Evolutionary conservation across 2,888 invertebrate species (phyloP), one percentile per base, ranked within the genome.

Genomic region (Elmis aenea): DNA sequence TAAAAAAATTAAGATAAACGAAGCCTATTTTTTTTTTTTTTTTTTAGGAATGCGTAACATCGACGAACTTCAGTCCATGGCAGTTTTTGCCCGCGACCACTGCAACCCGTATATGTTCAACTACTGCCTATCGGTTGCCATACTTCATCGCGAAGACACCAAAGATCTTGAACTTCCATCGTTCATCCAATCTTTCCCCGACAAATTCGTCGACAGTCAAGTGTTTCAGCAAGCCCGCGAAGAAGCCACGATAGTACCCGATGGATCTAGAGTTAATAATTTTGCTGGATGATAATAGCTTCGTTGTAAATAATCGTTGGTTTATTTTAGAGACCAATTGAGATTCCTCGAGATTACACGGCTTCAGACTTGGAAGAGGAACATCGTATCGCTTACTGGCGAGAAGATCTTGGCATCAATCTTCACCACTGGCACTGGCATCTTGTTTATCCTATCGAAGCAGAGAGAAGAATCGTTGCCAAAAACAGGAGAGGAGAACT

Each of bases 361-460:
- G 89, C 87, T 0, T 77, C 81, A 0, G 76, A 80, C 45, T 55
- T 72, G 2, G 87, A 90, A 54, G 79, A 79, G 1, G 90, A 91
- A 55, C 88, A 90, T 62, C 76, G 83, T 3, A 64, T 87, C 41
- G 83, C 86, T 15, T 91, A 90, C 67, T 90, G 85, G 75, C 77
- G 89, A 22, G 90, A 90, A 62, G 90, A 89, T 64, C 71, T 88
- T 42, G 88, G 87, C 46, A 73, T 90, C 51, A 90, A 90, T 68
- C 78, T 87, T 30, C 90, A 90, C 63, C 90, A 91, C 62, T 91
- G 90, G 89, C 89, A 90, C 61, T 90, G 89, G 90, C 90, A 91
- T 65, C 73, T 90, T 49, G 88, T 90, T 2, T 90, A 89, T 63
- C 89, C 89, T 0, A 82, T 82, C 63, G 81, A 82, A 48, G 77